Conservation (phyloP, 2,113 vertebrate genomes). For the Thryonomys swinderianus region DNA sequence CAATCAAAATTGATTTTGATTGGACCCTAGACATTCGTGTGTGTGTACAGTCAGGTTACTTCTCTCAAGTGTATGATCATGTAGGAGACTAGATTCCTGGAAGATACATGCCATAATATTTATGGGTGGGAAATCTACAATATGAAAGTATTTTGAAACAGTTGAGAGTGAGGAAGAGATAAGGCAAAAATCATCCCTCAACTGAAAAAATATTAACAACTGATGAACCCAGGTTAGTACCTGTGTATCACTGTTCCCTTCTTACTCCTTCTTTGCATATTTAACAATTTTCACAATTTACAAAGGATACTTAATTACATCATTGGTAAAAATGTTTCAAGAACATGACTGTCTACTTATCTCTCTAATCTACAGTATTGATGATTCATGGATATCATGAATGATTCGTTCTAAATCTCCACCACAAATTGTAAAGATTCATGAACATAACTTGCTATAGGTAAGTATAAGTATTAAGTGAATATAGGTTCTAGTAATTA, state of each 20-base stretch:
- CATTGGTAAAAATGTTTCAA: conserved; percentile 31
- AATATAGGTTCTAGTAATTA: neutral
- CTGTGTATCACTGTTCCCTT: neutral
- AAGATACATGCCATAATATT: neutral
- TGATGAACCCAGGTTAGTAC: neutral
- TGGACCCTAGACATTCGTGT: neutral
- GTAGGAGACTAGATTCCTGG: neutral
- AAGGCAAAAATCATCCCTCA: neutral
- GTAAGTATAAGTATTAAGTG: neutral
- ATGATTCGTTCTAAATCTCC: neutral
- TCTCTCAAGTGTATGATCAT: neutral
- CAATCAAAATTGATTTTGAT: conserved; percentile 9
- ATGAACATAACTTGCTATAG: neutral
- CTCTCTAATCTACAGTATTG: conserved; percentile 27
- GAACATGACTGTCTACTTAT: conserved; percentile 25
- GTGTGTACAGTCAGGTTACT: neutral
- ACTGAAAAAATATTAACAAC: neutral
- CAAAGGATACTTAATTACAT: neutral
- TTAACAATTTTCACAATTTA: conserved; percentile 33
- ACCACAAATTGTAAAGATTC: conserved; percentile 29
- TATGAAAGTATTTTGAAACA: conserved; percentile 1
- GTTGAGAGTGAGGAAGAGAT: neutral
- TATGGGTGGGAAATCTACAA: neutral
- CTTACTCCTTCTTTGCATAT: neutral
- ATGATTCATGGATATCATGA: neutral